phyloP scores from a whole-genome alignment of 2,888 invertebrate genomes.

The Macrophya alboannulata region DNA sequence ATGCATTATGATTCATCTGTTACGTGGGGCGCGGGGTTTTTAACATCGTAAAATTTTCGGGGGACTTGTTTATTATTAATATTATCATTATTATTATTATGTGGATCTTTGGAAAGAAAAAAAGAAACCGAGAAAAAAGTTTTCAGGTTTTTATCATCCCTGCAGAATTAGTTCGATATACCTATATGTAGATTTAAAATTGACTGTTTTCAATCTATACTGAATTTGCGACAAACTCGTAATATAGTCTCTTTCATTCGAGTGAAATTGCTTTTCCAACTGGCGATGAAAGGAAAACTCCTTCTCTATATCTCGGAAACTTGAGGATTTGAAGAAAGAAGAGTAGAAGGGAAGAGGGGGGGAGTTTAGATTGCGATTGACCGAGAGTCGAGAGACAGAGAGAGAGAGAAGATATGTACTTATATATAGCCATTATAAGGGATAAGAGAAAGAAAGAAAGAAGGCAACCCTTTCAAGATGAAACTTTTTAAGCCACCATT shows the following conservation, averaged over 20 bases:
- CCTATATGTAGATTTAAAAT: background rate
- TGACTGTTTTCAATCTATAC: conserved; percentile 4
- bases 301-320: background rate
- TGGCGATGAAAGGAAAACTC: background rate
- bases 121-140: background rate
- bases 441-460: conserved; percentile 42
- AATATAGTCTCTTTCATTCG: background rate
- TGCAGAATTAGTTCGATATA: too few species aligned
- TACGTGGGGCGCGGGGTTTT: background rate
- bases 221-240: background rate
- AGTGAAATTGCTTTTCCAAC: conserved; percentile 7
- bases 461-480: background rate
- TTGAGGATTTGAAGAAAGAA: background rate
- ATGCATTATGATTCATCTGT: background rate
- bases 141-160: too few species aligned
- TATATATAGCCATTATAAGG: background rate
- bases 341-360: background rate
- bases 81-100: background rate
- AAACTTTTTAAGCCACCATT: background rate
- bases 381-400: conserved; percentile 59
- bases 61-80: background rate
- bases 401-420: conserved; percentile 55
- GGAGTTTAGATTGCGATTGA: conserved; percentile 26
- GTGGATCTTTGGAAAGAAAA: background rate
- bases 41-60: background rate